Base-by-base conservation (phyloP, 1,140 invertebrate genomes). In the Phymastichus coffea region DNA sequence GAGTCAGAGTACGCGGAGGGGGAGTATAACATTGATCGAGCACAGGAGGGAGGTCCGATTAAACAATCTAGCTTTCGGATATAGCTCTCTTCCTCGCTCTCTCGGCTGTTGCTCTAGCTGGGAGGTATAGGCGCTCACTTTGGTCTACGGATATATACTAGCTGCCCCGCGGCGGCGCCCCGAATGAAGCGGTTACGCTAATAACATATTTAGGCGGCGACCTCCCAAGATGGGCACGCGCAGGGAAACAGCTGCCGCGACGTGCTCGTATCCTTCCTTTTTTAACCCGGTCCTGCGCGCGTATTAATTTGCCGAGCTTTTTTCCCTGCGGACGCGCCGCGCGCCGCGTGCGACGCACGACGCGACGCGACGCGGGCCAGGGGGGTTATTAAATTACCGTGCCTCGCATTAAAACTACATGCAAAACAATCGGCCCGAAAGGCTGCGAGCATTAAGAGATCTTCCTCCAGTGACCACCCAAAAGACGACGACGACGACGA, bases 181-280 rank as follows among this genome's bases (percentile, higher is more conserved):
- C 66, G 66, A 76, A 76, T 76, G 73, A 76, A 77, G 73, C 74
- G 70, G 74, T 77, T 76, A 77, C 72, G 70, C 73, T 77, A 77
- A 77, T 77, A 77, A 77, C 74, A 77, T 77, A 77, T 77, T 77
- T 77, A 76, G 73, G 70, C 66, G 63, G 68, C 74, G 75, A 76
- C 75, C 75, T 76, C 75, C 75, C 75, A 77, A 77, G 75, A 73
- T 72, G 75, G 67, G n/a, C 75, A 76, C 75, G 74, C 74, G 15
- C 23, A 15, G 38, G 37, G 30, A 15, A 30, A 54, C 38, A 52
- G 30, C 35, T 40, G 47, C 47, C 9, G n/a, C n/a, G n/a, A n/a
- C n/a, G n/a, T 4, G 10, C 19, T 19, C 17, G 12, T 3, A 23
- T 12, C 33, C 26, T 46, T 47, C 48, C 37, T 54, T 37, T 52